Percentiles rank a stretch among this genome's conserved stretches.
Evolutionary conservation across 2,113 vertebrate genomes (phyloP).

Genomic region (Mesitornis unicolor): DNA sequence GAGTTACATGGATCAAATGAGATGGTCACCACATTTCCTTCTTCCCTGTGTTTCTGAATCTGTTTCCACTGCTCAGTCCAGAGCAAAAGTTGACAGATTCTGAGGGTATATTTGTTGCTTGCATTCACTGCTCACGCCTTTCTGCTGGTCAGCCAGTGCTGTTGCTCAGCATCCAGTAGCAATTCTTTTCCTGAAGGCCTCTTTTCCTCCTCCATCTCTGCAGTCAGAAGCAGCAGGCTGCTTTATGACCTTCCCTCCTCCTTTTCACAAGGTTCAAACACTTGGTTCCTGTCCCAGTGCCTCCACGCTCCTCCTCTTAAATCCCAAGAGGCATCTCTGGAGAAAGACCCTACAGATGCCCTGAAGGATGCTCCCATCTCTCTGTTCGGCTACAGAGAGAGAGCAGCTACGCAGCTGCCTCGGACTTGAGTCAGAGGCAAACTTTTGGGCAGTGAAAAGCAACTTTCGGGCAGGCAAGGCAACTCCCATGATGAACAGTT

Average conservation of each 20-base stretch:
- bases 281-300: background rate
- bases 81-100: background rate
- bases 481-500: rapidly evolving
- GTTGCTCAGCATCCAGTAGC: rapidly evolving
- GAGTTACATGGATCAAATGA: background rate
- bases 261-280: background rate
- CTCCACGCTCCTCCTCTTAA: background rate
- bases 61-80: no score
- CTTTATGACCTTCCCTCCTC: background rate
- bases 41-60: background rate
- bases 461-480: background rate
- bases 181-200: background rate
- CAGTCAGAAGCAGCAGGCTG: background rate
- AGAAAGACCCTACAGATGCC: background rate
- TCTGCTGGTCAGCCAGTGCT: background rate
- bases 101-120: background rate
- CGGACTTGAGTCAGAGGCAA: background rate
- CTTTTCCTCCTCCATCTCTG: background rate
- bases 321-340: background rate
- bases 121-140: background rate
- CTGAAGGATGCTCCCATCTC: background rate
- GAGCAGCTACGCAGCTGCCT: background rate
- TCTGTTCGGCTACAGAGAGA: background rate
- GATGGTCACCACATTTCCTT: background rate
- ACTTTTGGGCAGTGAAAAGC: background rate